These are phyloP conservation scores for Dicrostonyx torquatus DNA, from an alignment of 2,797 vertebrate genomes.

Conservation along the genomic window DNA sequence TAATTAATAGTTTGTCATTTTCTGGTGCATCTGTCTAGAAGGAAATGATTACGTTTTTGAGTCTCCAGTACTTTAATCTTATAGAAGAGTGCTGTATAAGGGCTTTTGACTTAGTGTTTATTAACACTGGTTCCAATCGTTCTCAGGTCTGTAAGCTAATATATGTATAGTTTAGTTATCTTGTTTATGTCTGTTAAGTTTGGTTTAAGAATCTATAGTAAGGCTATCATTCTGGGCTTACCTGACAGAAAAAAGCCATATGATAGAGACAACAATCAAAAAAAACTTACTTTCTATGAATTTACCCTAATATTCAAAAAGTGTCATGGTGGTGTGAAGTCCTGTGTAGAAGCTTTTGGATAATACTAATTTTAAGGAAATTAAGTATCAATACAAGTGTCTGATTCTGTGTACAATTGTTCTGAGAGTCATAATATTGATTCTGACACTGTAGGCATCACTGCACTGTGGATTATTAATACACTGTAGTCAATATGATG, in stretches of 20 bases:
- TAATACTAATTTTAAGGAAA: slow-evolving; percentile 11
- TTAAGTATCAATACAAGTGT: slow-evolving; percentile 10
- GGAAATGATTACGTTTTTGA: slow-evolving; percentile 58
- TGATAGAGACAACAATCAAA: slow-evolving; percentile 49
- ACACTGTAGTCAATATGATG: slow-evolving; percentile 61
- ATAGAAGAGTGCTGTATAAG: slow-evolving; percentile 50
- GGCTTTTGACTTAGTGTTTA: slow-evolving; percentile 65
- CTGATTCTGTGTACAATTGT: slow-evolving; percentile 64
- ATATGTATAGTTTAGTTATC: slow-evolving; percentile 63
- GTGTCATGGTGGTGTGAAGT: background rate
- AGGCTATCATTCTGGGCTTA: background rate
- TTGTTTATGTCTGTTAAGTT: slow-evolving; percentile 55
- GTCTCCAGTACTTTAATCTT: slow-evolving; percentile 74
- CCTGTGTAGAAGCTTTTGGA: background rate
- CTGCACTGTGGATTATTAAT: slow-evolving; percentile 80
- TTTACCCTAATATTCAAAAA: background rate
- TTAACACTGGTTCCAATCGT: slow-evolving; percentile 52
- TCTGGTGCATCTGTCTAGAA: slow-evolving; percentile 72
- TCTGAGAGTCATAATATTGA: slow-evolving; percentile 71
- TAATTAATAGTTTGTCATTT: slow-evolving; percentile 82
- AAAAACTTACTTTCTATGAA: slow-evolving; percentile 57
- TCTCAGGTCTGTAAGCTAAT: slow-evolving; percentile 57
- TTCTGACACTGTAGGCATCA: slow-evolving; percentile 62
- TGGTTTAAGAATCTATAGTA: slow-evolving; percentile 1
- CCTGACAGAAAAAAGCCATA: background rate